Evolutionary conservation across 2,888 invertebrate species (phyloP).

Genomic region (Drosophila nigritarsus): DNA sequence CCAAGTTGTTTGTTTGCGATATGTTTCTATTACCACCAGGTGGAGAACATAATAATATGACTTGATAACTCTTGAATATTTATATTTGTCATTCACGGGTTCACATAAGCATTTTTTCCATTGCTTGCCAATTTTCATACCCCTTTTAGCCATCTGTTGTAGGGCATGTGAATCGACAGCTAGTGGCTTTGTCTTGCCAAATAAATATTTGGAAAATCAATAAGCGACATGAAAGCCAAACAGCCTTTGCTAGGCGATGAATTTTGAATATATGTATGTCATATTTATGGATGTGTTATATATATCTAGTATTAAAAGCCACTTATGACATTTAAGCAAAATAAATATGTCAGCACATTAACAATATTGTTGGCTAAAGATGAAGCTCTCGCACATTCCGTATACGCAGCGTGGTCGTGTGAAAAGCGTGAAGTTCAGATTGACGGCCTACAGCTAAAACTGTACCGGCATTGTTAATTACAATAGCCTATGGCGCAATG

Average conservation of each 20-base stretch:
- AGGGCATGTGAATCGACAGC: conserved; percentile 10
- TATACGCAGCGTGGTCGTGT: conserved; percentile 48
- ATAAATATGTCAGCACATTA: conserved; percentile 38
- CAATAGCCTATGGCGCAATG: conserved; percentile 27
- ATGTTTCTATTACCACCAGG: neutral
- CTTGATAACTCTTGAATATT: neutral
- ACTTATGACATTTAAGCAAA: conserved; percentile 65
- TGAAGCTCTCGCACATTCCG: too few species aligned
- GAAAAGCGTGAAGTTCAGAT: conserved; percentile 62
- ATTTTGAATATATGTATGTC: neutral
- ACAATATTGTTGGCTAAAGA: conserved; percentile 39
- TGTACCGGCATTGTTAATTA: conserved; percentile 57
- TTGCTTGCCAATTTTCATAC: neutral
- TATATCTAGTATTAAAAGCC: conserved; percentile 19
- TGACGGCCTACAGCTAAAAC: conserved; percentile 62
- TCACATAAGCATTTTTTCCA: neutral
- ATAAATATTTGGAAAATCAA: conserved; percentile 64
- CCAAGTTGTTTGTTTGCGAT: neutral
- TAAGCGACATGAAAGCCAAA: conserved; percentile 29
- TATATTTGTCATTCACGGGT: neutral
- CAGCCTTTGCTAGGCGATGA: neutral
- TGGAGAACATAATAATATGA: neutral
- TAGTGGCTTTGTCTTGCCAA: conserved; percentile 29
- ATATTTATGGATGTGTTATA: neutral
- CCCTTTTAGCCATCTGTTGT: neutral